These are phyloP conservation scores for Drosophila nigromelanica DNA, from an alignment of 1,140 invertebrate species.

Conservation along the genomic window DNA sequence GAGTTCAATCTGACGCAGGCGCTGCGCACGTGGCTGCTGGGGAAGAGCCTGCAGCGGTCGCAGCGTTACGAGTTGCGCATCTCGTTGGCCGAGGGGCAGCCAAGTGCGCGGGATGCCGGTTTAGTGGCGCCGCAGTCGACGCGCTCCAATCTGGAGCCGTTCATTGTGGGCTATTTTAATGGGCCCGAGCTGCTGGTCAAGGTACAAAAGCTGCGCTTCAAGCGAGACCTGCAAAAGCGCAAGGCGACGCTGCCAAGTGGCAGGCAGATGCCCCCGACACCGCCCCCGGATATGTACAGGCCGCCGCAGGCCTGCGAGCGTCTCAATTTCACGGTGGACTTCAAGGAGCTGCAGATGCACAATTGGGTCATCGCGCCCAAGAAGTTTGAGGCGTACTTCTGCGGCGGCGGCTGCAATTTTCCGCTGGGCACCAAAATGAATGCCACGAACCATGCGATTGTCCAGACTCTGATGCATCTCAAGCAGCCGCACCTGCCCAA, in stretches of 20 bases:
- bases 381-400: constrained; percentile 81
- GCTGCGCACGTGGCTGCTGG: constrained; percentile 55
- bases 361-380: constrained; percentile 82
- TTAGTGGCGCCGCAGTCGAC: constrained; percentile 44
- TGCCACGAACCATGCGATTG: constrained; percentile 83
- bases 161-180: constrained; percentile 78
- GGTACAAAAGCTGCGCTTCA: constrained; percentile 72
- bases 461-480: constrained; percentile 80
- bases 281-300: constrained; percentile 43
- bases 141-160: constrained; percentile 63
- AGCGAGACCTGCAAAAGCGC: constrained; percentile 67
- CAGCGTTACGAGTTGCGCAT: constrained; percentile 61
- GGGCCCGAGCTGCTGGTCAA: constrained; percentile 76
- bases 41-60: constrained; percentile 13
- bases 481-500: constrained; percentile 79
- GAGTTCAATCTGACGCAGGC: constrained; percentile 73
- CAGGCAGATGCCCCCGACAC: constrained; percentile 6
- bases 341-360: constrained; percentile 78
- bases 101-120: constrained; percentile 43
- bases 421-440: constrained; percentile 81
- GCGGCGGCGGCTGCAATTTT: constrained; percentile 80
- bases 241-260: constrained; percentile 16
- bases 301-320: constrained; percentile 72
- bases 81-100: constrained; percentile 43
- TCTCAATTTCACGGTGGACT: constrained; percentile 80